Conservation (phyloP, 1,140 invertebrate genomes). For the Brachionus sp. region DNA sequence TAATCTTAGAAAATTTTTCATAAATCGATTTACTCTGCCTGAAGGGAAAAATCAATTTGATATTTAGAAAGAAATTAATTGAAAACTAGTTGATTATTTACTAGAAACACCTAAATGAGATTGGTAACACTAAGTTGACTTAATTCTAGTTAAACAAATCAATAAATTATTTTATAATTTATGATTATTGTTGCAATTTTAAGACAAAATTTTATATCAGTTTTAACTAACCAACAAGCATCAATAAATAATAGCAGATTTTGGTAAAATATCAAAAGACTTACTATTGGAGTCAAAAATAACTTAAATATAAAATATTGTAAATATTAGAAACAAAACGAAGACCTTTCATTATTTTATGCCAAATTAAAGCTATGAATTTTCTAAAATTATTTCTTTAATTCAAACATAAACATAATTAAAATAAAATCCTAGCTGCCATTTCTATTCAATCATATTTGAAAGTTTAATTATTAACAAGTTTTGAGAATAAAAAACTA, state of each 20-base stretch:
- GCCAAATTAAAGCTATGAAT: not conserved
- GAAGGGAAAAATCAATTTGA: too few relatives aligned
- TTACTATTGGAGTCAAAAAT: not conserved
- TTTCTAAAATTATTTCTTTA: not conserved
- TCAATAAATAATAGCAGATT: not conserved
- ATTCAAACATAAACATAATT: not conserved
- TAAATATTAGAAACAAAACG: not conserved
- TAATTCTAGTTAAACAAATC: not conserved
- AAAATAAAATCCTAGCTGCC: not conserved
- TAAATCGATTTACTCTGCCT: too few relatives aligned
- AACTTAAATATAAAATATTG: not conserved
- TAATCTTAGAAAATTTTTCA: too few relatives aligned
- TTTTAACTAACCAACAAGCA: not conserved
- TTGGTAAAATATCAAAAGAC: not conserved
- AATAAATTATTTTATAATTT: slow-evolving; percentile 4
- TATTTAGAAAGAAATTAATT: not conserved
- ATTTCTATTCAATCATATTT: too few relatives aligned
- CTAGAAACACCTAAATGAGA: not conserved
- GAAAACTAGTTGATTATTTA: not conserved
- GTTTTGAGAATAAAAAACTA: not conserved
- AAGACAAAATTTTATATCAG: not conserved
- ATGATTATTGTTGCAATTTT: not conserved
- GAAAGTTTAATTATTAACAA: not conserved
- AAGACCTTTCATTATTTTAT: not conserved
- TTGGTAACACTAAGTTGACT: not conserved